Percentiles rank a stretch among this genome's conserved stretches.
Conservation (phyloP, 2,797 vertebrate species). For the Erpetoichthys calabaricus region DNA sequence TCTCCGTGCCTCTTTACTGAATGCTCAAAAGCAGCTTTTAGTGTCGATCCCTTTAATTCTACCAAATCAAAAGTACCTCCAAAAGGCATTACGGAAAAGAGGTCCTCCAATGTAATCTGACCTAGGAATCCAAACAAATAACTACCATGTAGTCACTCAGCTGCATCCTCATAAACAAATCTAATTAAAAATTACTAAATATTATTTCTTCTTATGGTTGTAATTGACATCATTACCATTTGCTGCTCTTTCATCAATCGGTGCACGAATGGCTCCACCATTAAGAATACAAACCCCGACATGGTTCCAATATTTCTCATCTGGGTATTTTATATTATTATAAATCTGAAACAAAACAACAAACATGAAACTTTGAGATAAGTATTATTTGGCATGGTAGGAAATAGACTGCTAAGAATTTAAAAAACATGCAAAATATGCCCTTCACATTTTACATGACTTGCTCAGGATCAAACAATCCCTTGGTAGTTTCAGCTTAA, state of each 20-base stretch:
- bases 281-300: slow-evolving; percentile 74
- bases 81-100: slow-evolving; percentile 73
- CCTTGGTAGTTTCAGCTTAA: no score
- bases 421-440: background rate
- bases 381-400: slow-evolving; percentile 8
- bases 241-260: slow-evolving; percentile 59
- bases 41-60: slow-evolving; percentile 63
- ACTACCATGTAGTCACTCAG: no score
- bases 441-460: no score
- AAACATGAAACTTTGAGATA: slow-evolving; percentile 7
- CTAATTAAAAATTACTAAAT: no score
- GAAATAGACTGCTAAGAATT: background rate
- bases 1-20: slow-evolving; percentile 60
- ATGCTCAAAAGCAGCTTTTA: slow-evolving; percentile 71
- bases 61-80: slow-evolving; percentile 75
- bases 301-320: slow-evolving; percentile 65
- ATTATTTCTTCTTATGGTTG: no score
- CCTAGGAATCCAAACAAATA: slow-evolving; percentile 35
- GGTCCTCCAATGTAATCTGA: slow-evolving; percentile 71
- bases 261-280: slow-evolving; percentile 60
- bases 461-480: background rate
- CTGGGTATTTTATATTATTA: slow-evolving; percentile 49
- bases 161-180: no score
- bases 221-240: slow-evolving; percentile 46
- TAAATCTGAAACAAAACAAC: slow-evolving; percentile 48